Conservation (phyloP, 2,888 invertebrate species). For the Dryomyza anilis region DNA sequence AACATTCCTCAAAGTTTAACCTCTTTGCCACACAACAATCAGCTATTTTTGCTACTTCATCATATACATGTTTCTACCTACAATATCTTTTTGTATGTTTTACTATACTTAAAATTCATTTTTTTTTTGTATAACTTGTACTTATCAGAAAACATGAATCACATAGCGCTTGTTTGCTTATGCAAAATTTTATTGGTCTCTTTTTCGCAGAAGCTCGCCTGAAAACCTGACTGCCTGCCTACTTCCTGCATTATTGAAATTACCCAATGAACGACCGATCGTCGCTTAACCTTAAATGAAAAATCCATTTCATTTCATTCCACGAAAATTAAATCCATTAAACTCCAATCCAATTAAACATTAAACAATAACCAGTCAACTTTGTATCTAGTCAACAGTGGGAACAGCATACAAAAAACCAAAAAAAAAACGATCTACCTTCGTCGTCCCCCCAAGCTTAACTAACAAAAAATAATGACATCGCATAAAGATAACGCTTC, state of each 20-base stretch:
- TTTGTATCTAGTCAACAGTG: not conserved
- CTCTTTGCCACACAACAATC: no score
- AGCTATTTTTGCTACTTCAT: no score
- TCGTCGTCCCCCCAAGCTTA: not conserved
- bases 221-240: no score
- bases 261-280: no score
- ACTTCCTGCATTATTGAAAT: no score
- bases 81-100: no score
- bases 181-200: constrained; percentile 15
- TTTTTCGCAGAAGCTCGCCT: not conserved
- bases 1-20: no score
- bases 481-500: constrained; percentile 20
- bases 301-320: no score
- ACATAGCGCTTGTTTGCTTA: not conserved
- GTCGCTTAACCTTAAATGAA: no score
- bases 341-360: not conserved
- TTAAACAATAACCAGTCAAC: not conserved
- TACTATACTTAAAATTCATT: no score
- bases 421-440: not conserved
- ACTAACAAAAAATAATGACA: constrained; percentile 2
- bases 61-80: no score
- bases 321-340: not conserved
- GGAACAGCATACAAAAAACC: not conserved
- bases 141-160: constrained; percentile 14
- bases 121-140: no score